Base-by-base conservation (phyloP, 2,888 invertebrate species). In the Caenorhabditis imperialis region DNA sequence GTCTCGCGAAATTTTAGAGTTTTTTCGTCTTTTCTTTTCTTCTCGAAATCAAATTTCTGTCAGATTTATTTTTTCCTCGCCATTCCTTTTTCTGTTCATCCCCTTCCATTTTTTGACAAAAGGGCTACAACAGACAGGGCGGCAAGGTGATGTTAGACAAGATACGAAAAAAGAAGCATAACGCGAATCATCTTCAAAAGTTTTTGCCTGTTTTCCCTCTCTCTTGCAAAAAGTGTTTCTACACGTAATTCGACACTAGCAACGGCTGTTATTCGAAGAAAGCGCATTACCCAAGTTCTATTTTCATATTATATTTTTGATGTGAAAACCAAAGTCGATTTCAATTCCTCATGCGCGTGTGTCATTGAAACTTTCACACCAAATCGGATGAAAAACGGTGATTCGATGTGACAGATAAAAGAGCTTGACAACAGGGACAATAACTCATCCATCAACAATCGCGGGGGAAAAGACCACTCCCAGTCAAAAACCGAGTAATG, bases 241-340 rank as follows among this genome's bases (percentile, higher is more conserved):
- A 71, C 71, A 62, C 57, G 71, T 57, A 71, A 71, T 47, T 33
- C 20, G 71, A 71, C 48, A 71, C 71, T 62, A 51, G 57, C 55
- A 51, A 48, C 57, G 62, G 57, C 62, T 71, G 71, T 71, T 62
- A 57, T 67, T 67, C 67, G 57, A 38, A 40, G 57, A 67, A 57
- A 67, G n/a, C n/a, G n/a, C n/a, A 67, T 27, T 55, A 50, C 25
- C 44, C 16, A 62, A 54, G 35, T 57, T 48, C 57, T 50, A 55
- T 30, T n/a, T n/a, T n/a, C n/a, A n/a, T n/a, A n/a, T n/a, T n/a
- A n/a, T n/a, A n/a, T n/a, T n/a, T n/a, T n/a, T n/a, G n/a, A n/a
- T n/a, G n/a, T n/a, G n/a, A n/a, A n/a, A n/a, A n/a, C n/a, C n/a
- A n/a, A n/a, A n/a, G n/a, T n/a, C n/a, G n/a, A n/a, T n/a, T n/a